These are phyloP conservation scores for Mya arenaria DNA, from an alignment of 1,140 invertebrate species.

Conservation along the genomic window DNA sequence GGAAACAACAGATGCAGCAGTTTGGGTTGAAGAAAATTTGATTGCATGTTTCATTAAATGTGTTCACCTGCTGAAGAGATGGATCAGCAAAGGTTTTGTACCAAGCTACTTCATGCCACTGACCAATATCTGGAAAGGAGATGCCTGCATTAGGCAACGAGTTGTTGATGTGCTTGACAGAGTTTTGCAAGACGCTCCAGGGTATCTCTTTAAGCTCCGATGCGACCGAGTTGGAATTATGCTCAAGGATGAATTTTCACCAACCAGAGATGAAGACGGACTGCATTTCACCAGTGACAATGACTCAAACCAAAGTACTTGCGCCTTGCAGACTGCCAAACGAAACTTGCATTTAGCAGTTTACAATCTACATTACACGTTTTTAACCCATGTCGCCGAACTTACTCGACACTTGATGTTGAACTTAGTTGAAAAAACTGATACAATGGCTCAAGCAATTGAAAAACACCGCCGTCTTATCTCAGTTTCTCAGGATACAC, in stretches of 20 bases:
- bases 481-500: not conserved
- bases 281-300: not conserved
- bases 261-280: not conserved
- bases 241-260: not conserved
- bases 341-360: not conserved
- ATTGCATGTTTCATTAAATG: not conserved
- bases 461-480: not conserved
- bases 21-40: not conserved
- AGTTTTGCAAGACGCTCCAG: not conserved
- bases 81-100: not conserved
- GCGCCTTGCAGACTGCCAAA: not conserved
- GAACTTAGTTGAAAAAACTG: too few relatives aligned
- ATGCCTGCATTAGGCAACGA: not conserved
- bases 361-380: not conserved
- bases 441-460: too few relatives aligned
- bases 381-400: not conserved
- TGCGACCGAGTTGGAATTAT: not conserved
- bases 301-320: not conserved
- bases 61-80: not conserved
- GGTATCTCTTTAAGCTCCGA: not conserved
- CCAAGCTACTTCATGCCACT: not conserved
- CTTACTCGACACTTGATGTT: not conserved
- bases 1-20: not conserved
- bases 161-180: not conserved
- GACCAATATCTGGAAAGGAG: not conserved